These are phyloP conservation scores for Peromyscus aztecus DNA, from an alignment of 2,797 vertebrate genomes.

Conservation along the genomic window DNA sequence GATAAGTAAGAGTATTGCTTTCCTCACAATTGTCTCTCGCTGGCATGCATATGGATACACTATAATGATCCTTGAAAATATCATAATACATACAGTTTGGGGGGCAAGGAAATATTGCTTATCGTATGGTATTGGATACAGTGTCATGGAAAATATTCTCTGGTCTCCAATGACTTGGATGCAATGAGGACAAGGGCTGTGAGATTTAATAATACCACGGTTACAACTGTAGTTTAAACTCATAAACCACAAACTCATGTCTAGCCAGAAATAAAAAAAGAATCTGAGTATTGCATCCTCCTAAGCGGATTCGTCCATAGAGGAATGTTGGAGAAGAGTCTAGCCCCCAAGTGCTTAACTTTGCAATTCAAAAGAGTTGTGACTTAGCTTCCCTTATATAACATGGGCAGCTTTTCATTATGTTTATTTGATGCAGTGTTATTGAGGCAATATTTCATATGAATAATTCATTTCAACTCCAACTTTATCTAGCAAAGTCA, in stretches of 20 bases:
- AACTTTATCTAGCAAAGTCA: slow-evolving; percentile 89
- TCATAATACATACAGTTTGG: not conserved
- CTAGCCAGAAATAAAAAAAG: slow-evolving; percentile 65
- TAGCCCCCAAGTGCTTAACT: slow-evolving; percentile 75
- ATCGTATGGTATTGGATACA: slow-evolving; percentile 20
- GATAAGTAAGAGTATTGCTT: not conserved
- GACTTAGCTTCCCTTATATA: slow-evolving; percentile 86
- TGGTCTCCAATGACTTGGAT: slow-evolving; percentile 56
- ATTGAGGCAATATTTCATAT: slow-evolving; percentile 87
- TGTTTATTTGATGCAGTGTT: slow-evolving; percentile 88
- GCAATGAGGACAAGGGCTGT: slow-evolving; percentile 29
- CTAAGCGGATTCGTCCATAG: slow-evolving; percentile 68
- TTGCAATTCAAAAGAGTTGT: slow-evolving; percentile 81
- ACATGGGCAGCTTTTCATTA: slow-evolving; percentile 85
- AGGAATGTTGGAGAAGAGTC: slow-evolving; percentile 64
- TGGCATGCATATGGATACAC: not conserved
- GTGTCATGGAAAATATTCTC: slow-evolving; percentile 59
- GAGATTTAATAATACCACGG: slow-evolving; percentile 69
- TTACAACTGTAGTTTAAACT: slow-evolving; percentile 75
- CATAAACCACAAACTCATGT: slow-evolving; percentile 70
- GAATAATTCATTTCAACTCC: slow-evolving; percentile 89
- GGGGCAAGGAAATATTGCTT: not conserved
- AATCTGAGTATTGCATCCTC: slow-evolving; percentile 49
- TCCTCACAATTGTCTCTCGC: slow-evolving; percentile 15
- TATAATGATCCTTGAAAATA: slow-evolving; percentile 6